A percentile compares a stretch with the other conserved stretches of the same genome.
These are phyloP conservation scores for Hydropsyche betteni DNA, from an alignment of 2,888 invertebrate genomes.

Conservation along the genomic window DNA sequence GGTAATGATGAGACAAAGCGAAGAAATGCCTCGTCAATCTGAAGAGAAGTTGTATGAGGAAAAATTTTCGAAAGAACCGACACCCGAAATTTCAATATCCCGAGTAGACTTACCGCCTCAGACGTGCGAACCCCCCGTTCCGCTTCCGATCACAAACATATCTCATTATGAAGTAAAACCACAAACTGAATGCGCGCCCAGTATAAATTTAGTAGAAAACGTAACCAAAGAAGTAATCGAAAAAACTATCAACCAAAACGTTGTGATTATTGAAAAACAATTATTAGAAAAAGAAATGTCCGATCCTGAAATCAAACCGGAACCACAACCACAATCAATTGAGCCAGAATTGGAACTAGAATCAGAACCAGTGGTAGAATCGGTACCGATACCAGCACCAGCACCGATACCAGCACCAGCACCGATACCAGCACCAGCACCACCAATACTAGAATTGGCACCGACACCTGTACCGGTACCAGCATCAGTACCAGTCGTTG, in stretches of 20 bases:
- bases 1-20: constrained; percentile 6
- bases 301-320: background rate
- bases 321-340: background rate
- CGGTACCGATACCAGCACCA: background rate
- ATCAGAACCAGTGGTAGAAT: background rate
- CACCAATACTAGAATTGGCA: background rate
- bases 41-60: constrained; percentile 35
- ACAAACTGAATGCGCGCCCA: background rate
- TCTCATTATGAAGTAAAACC: constrained; percentile 8
- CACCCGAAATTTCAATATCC: constrained; percentile 14
- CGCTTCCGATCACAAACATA: constrained; percentile 33
- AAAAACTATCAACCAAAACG: background rate
- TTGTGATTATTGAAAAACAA: background rate
- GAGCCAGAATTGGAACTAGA: background rate
- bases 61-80: constrained; percentile 7
- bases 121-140: constrained; percentile 7
- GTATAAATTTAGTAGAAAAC: background rate
- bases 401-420: background rate
- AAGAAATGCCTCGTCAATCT: constrained; percentile 34
- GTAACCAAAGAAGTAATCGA: background rate
- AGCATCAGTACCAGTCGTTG: background rate
- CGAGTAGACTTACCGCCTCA: constrained; percentile 21
- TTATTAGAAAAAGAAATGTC: background rate
- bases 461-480: background rate
- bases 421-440: background rate